Evolutionary conservation across 2,113 vertebrate genomes (phyloP).

Genomic region (Crocuta crocuta): DNA sequence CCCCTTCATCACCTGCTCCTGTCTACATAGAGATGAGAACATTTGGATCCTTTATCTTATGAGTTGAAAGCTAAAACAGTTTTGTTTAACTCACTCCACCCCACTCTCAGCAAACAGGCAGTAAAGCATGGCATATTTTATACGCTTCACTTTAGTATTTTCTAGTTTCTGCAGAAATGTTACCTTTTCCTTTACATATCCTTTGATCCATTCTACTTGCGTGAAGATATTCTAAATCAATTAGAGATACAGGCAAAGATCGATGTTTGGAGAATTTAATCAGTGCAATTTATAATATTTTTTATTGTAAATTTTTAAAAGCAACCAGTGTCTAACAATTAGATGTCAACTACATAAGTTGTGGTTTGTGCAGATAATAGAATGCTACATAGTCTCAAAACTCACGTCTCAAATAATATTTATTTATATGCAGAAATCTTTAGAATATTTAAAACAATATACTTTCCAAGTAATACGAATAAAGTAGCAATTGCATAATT

Average conservation of each 20-base stretch:
- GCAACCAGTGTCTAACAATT: neutral
- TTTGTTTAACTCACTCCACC: neutral
- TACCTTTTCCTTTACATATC: neutral
- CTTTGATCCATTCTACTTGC: neutral
- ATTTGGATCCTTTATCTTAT: neutral
- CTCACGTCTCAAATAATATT: neutral
- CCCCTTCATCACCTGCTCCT: neutral
- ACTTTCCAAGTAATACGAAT: neutral
- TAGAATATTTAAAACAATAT: neutral
- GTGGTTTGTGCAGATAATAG: neutral
- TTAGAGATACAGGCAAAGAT: neutral
- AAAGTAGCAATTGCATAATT: neutral
- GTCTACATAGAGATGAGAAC: neutral
- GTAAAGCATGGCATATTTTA: neutral
- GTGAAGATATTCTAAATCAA: neutral
- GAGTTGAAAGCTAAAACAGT: neutral
- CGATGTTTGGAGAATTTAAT: neutral
- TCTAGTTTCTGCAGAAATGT: neutral
- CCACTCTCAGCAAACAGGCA: neutral
- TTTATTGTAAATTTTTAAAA: neutral
- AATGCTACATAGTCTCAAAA: neutral
- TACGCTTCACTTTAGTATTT: neutral
- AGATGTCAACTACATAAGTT: neutral
- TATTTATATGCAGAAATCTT: neutral
- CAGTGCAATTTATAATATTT: neutral